Base-by-base conservation (phyloP, 2,797 vertebrate species). In the Falco naumanni region DNA sequence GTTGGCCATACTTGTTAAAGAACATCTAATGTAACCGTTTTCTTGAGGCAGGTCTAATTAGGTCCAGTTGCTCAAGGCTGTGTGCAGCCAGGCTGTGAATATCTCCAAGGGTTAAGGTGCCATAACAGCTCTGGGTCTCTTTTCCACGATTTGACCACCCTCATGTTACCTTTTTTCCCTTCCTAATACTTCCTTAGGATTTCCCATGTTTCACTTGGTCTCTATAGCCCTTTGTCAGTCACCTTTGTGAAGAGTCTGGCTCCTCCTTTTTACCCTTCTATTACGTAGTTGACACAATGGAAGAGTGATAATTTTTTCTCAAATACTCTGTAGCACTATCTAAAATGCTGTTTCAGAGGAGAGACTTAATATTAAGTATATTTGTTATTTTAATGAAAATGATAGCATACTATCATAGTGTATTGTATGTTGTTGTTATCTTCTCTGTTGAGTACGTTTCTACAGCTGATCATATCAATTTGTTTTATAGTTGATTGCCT, bases 111-210 rank as follows among this genome's bases (percentile, higher is more conserved):
- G 29, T 65, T 6, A 37, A 57, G 41, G 33, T 72, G 33, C 34
- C 14, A 2, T 72, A 77, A 33, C 15, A 57, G 9, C 22, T 25
- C 4, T 29, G 21, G 28, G 6, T 22, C 11, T 21, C 8, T 89
- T 87, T 80, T 16, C 26, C 8, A 13, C 0, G 74, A 3, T 83
- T 77, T 83, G 25, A 37, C 17, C 11, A 28, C 12, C 15, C 16
- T 77, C 4, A 33, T 0, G 0, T 53, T 63, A 29, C 9, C 11
- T 26, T 57, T 86, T 65, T 37, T 28, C 8, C 5, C 5, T 5
- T 70, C 9, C 17, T 17, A 13, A 29, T 41, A 15, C 13, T 29
- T 79, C 0, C 3, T 31, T 79, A 72, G 54, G 31, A 26, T 81
- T 86, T 54, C 29, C 17, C 11, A 7, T 0, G 1, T 54, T 31